These are phyloP conservation scores for Todiramphus chloris DNA, from an alignment of 2,113 vertebrate genomes.

Conservation along the genomic window DNA sequence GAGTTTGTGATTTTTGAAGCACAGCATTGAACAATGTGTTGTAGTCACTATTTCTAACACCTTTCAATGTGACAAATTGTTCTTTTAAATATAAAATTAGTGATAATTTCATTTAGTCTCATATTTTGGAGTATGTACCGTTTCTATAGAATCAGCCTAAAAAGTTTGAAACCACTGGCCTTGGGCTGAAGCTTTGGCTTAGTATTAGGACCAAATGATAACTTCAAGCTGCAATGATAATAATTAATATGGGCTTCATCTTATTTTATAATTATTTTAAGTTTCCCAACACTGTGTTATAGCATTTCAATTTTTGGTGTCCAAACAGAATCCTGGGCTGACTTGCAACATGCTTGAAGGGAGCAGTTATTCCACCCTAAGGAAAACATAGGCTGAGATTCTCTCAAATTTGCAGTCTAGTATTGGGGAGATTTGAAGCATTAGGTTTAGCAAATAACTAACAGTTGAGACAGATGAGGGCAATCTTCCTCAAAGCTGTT, in stretches of 20 bases:
- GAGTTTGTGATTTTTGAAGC: neutral
- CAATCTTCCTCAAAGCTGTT: conserved; percentile 55
- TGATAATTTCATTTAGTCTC: neutral
- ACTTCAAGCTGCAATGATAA: neutral
- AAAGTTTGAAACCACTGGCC: neutral
- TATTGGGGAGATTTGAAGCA: neutral
- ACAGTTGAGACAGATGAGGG: conserved; percentile 24
- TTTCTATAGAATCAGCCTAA: neutral
- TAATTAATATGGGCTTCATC: neutral
- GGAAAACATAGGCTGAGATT: neutral
- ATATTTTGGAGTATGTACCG: neutral
- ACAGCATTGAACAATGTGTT: neutral
- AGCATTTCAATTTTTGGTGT: neutral
- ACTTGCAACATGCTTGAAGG: neutral
- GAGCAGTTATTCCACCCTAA: neutral
- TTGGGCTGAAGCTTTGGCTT: neutral
- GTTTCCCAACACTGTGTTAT: neutral
- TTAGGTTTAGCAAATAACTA: conserved; percentile 34
- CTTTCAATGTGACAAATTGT: neutral
- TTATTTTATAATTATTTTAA: neutral
- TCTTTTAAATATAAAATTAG: neutral
- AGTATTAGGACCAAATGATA: neutral
- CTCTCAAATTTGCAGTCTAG: neutral
- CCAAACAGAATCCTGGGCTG: neutral
- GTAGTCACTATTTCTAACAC: neutral